Percentiles rank a stretch among this genome's conserved stretches.
These are phyloP conservation scores for Drosophila aff. DNA, from an alignment of 1,140 invertebrate species.

Conservation along the genomic window DNA sequence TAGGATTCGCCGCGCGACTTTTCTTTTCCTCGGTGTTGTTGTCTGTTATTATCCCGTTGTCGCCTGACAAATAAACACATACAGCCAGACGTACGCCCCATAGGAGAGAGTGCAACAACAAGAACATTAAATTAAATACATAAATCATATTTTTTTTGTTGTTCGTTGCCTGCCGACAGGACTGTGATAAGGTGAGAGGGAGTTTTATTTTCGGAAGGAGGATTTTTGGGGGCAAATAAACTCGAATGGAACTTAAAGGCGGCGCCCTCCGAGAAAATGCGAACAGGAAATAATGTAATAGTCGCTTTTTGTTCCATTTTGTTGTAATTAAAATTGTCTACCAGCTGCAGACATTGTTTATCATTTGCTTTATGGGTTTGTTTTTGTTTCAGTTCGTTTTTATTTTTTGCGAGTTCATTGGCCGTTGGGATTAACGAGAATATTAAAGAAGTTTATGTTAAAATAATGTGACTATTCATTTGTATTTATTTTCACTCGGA, in stretches of 20 bases:
- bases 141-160: conserved; percentile 72
- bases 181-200: conserved; percentile 37
- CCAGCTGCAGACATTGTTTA: conserved; percentile 60
- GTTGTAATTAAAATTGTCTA: conserved; percentile 76
- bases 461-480: not conserved
- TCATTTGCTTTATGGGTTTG: conserved; percentile 40
- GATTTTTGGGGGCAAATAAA: not conserved
- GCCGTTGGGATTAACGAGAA: conserved; percentile 25
- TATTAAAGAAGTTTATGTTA: conserved; percentile 23
- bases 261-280: conserved; percentile 17
- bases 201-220: conserved; percentile 7
- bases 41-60: conserved; percentile 79
- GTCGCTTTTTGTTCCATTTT: conserved; percentile 33
- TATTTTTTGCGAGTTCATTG: conserved; percentile 31
- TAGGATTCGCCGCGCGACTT: conserved; percentile 33
- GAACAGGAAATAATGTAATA: conserved; percentile 29
- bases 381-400: not conserved
- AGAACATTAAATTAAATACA: conserved; percentile 81
- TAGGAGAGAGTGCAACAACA: conserved; percentile 53
- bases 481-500: not conserved
- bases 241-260: conserved; percentile 29
- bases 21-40: conserved; percentile 27
- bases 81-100: conserved; percentile 45
- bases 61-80: conserved; percentile 80
- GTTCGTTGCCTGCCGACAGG: conserved; percentile 51